Evolutionary conservation across 2,113 vertebrate species (phyloP).

Genomic region (Chionodraco myersi): DNA sequence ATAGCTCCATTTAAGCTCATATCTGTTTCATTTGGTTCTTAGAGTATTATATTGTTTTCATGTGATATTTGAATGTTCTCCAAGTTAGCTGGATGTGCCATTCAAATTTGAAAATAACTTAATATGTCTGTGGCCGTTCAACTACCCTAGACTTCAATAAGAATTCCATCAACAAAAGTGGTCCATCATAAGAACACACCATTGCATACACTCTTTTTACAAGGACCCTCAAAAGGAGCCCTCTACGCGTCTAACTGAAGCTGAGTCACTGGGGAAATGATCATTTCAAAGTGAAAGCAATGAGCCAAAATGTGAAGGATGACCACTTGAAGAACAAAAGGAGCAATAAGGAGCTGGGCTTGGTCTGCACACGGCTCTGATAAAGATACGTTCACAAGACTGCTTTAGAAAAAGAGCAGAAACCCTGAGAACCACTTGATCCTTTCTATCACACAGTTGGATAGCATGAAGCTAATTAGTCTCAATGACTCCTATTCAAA

Average conservation of each 20-base stretch:
- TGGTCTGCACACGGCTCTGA: conserved; percentile 21
- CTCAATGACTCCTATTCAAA: conserved; percentile 44
- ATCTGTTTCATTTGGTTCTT: too few species aligned
- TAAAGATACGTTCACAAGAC: conserved; percentile 20
- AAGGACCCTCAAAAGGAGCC: not conserved
- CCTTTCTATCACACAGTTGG: conserved; percentile 3
- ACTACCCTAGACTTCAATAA: not conserved
- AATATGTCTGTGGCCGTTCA: not conserved
- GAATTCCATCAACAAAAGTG: not conserved
- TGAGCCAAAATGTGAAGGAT: conserved; percentile 22
- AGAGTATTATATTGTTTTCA: too few species aligned
- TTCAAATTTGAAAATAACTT: too few species aligned
- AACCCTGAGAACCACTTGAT: conserved; percentile 31
- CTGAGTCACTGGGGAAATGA: conserved; percentile 5
- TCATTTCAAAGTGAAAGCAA: conserved; percentile 8
- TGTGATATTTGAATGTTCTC: not conserved
- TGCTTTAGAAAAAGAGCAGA: not conserved
- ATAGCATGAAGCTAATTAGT: conserved; percentile 46
- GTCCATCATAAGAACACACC: not conserved
- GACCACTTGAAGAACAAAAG: conserved; percentile 12
- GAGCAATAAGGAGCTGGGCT: conserved; percentile 1
- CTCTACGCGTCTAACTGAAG: not conserved
- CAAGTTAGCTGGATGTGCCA: not conserved
- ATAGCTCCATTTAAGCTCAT: too few species aligned
- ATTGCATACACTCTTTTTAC: conserved; percentile 7